Evolutionary conservation across 2,888 invertebrate species (phyloP), one percentile per base, ranked within the genome.

Genomic region (Drosophila nr. medialis): DNA sequence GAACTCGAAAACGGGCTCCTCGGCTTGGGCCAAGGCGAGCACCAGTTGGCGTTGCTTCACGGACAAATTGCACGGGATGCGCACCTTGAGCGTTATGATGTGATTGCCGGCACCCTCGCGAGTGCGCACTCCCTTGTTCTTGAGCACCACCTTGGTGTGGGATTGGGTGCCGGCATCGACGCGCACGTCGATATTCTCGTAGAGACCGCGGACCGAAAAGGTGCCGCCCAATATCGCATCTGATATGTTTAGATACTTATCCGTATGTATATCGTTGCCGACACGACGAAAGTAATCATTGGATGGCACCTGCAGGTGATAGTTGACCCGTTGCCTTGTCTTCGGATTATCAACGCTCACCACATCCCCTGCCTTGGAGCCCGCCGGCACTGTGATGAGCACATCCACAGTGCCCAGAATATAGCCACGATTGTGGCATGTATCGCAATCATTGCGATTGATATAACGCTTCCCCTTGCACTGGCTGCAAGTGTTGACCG

Each of bases 11-110:
- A 87, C 73, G 24, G 89, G 91, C 42, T 91, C 90, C 68, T 92
- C 92, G 0, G 91, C 81, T 74, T 89, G 88, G 4, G 92, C 86
- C 54, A 91, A 64, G 0, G 92, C 91, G 36, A 92, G 63, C 11
- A 92, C 86, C 10, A 92, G 73, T 32, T 92, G 92, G 8, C 92
- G 86, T 38, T 92, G 92, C 58, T 92, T 92, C 49, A 90, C 80
- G 0, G 90, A 89, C n/a, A 93, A 56, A 50, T 72, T 85, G 8
- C 80, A 80, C 1, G 93, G 93, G 36, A 93, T 90, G 4, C 89
- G 90, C n/a, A 92, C 83, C 68, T 91, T 92, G 0, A 93, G 65
- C 0, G 85, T 90, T 0, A 92, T 78, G 4, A 92, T 86, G 58
- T 93, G 93, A 68, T 91, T 89, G 4, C 93, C 92, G 6, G 82